phyloP scores from a whole-genome alignment of 2,797 vertebrate species.

The Vipera ursinii region DNA sequence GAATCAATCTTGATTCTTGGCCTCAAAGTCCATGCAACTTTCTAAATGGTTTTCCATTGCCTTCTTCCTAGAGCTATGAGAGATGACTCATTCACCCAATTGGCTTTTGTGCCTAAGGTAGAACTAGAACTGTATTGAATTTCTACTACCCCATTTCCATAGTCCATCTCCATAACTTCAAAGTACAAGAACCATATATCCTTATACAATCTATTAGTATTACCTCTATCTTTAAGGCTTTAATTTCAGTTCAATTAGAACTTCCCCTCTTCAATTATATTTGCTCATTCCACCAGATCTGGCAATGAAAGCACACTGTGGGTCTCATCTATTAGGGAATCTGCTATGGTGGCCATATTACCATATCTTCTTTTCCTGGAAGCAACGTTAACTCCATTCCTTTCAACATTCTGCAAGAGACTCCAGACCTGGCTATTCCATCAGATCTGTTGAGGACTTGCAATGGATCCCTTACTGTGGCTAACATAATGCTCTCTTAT shows the following conservation, averaged over 20 bases:
- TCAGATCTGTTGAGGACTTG: not conserved
- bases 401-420: not conserved
- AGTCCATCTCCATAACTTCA: not conserved
- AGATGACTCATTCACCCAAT: not conserved
- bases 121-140: not conserved
- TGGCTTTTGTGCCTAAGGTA: not conserved
- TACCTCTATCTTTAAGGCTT: not conserved
- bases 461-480: not conserved
- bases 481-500: not conserved
- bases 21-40: not conserved
- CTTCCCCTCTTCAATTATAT: not conserved
- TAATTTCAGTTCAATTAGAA: not conserved
- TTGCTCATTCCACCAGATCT: not conserved
- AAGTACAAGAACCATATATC: not conserved
- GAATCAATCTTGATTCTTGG: not conserved
- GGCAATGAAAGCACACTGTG: not conserved
- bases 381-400: not conserved
- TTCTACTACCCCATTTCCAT: not conserved
- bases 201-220: not conserved
- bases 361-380: not conserved
- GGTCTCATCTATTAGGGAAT: not conserved
- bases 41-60: not conserved
- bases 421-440: not conserved
- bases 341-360: not conserved
- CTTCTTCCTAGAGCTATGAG: not conserved